Percentiles rank a stretch among this genome's conserved stretches.
These are phyloP conservation scores for Athetis lepigone DNA, from an alignment of 2,888 invertebrate species.

Conservation along the genomic window DNA sequence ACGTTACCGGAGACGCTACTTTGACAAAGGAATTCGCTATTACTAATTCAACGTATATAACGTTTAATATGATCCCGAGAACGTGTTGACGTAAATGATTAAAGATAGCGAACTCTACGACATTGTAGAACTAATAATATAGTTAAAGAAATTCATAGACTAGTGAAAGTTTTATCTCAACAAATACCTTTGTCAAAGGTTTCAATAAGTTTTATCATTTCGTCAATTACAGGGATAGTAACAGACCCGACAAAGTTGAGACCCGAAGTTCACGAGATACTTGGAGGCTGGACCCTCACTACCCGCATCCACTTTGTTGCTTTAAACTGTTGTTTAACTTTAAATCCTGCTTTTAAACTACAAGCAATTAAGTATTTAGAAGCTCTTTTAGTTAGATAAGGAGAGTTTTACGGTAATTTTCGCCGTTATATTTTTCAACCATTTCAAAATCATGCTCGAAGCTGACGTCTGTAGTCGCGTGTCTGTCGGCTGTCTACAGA, in stretches of 20 bases:
- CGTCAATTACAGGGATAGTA: constrained; percentile 74
- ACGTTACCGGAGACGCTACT: constrained; percentile 43
- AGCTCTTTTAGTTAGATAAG: constrained; percentile 73
- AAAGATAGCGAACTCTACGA: constrained; percentile 1
- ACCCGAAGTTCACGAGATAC: constrained; percentile 83
- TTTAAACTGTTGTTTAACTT: constrained; percentile 79
- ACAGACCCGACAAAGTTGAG: constrained; percentile 81
- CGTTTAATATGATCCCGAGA: constrained; percentile 6
- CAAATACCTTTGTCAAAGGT: constrained; percentile 76
- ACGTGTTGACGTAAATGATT: constrained; percentile 6
- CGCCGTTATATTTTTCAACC: constrained; percentile 48
- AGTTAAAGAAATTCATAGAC: constrained; percentile 9
- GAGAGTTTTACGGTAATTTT: constrained; percentile 80
- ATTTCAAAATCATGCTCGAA: constrained; percentile 75
- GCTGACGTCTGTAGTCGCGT: constrained; percentile 71
- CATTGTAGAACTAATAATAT: constrained; percentile 7
- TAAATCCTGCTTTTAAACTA: constrained; percentile 81
- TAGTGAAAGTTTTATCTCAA: constrained; percentile 37
- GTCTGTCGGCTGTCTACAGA: constrained; percentile 56
- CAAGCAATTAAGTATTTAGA: constrained; percentile 80
- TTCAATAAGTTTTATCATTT: constrained; percentile 70
- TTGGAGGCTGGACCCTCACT: constrained; percentile 86
- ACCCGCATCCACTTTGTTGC: constrained; percentile 86
- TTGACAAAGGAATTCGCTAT: constrained; percentile 61
- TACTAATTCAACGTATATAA: constrained; percentile 4